A percentile compares a stretch with the other conserved stretches of the same genome.
Evolutionary conservation across 2,888 invertebrate genomes (phyloP).

Genomic region (Panopea generosa): DNA sequence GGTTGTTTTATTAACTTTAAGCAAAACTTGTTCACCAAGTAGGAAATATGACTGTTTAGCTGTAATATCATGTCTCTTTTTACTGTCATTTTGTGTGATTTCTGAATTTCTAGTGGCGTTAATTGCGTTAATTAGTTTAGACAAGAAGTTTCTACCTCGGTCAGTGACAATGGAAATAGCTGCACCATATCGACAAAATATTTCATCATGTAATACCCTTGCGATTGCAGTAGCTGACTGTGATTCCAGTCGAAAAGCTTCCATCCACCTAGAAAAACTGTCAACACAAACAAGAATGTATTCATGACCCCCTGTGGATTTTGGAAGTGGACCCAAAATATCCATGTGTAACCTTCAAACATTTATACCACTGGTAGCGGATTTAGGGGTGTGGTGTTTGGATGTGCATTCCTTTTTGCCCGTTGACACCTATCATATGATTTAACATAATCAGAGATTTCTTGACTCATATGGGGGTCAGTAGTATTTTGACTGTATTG

Average conservation of each 20-base stretch:
- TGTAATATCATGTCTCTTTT: constrained; percentile 34
- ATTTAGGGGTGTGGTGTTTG: too few relatives aligned
- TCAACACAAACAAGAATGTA: too few relatives aligned
- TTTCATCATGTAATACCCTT: constrained; percentile 45
- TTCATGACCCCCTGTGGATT: too few relatives aligned
- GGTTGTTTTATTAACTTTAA: constrained; percentile 26
- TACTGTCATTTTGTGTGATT: constrained; percentile 29
- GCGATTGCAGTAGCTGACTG: constrained; percentile 25
- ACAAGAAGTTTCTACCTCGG: constrained; percentile 49
- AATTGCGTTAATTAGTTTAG: constrained; percentile 51
- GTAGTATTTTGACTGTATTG: too few relatives aligned
- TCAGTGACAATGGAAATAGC: too few relatives aligned
- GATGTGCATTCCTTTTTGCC: too few relatives aligned
- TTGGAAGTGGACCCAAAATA: too few relatives aligned
- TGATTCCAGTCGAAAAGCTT: constrained; percentile 51
- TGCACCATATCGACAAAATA: too few relatives aligned
- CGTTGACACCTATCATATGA: constrained; percentile 59
- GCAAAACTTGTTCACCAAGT: constrained; percentile 20
- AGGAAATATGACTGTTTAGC: constrained; percentile 31
- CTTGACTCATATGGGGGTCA: too few relatives aligned
- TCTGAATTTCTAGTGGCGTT: constrained; percentile 43
- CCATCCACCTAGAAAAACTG: constrained; percentile 42
- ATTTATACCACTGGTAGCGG: constrained; percentile 35
- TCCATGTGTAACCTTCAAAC: constrained; percentile 53
- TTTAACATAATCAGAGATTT: constrained; percentile 40